Evolutionary conservation across 2,888 invertebrate genomes (phyloP).

Genomic region (Malachius bipustulatus): DNA sequence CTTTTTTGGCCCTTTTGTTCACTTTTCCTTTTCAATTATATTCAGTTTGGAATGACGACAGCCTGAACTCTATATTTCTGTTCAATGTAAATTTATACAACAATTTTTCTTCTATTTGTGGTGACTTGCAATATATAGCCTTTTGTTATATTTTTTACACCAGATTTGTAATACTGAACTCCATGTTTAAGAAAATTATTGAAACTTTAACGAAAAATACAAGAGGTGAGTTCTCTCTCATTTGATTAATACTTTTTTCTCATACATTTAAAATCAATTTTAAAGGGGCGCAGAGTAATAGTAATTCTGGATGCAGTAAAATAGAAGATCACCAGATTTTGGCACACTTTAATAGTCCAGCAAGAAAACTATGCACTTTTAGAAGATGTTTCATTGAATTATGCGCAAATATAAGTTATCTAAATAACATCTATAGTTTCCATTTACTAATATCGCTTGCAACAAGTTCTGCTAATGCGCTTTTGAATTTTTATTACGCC

Average conservation of each 20-base stretch:
- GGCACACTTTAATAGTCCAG: too few relatives aligned
- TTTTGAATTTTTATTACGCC: constrained; percentile 1
- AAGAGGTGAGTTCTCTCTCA: too few relatives aligned
- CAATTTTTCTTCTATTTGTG: not conserved
- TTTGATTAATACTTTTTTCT: too few relatives aligned
- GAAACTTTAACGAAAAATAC: not conserved
- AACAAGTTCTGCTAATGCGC: not conserved
- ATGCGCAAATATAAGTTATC: not conserved
- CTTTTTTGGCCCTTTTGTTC: not conserved
- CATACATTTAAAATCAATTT: too few relatives aligned
- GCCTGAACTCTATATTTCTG: not conserved
- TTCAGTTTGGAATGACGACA: not conserved
- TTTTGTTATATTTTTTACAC: constrained; percentile 1
- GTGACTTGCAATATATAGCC: not conserved
- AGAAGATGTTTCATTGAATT: not conserved
- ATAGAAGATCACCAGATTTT: too few relatives aligned
- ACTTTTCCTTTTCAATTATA: not conserved
- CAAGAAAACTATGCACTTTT: too few relatives aligned
- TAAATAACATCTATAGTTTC: not conserved
- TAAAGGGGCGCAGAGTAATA: too few relatives aligned
- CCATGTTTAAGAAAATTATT: not conserved
- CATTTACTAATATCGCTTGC: not conserved
- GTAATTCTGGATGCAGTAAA: too few relatives aligned
- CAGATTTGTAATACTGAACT: not conserved
- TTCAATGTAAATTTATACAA: constrained; percentile 1